A percentile compares a stretch with the other conserved stretches of the same genome.
These are phyloP conservation scores for Gymnothorax javanicus DNA, from an alignment of 2,797 vertebrate genomes.

Conservation along the genomic window DNA sequence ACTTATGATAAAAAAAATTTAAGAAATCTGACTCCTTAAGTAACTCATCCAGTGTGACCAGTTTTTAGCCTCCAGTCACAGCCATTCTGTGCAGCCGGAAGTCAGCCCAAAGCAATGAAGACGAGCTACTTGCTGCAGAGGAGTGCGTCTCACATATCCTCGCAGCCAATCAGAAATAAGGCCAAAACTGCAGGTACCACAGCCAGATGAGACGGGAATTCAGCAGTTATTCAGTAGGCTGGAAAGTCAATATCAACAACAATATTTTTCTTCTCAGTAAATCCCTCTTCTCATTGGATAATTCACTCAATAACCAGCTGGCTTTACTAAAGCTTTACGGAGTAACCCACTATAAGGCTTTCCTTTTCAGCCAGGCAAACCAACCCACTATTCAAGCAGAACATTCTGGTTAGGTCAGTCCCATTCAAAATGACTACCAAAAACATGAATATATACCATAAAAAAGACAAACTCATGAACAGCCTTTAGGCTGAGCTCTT, in stretches of 20 bases:
- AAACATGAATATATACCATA: not conserved
- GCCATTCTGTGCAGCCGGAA: not conserved
- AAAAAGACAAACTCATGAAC: not conserved
- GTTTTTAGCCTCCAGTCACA: conserved; percentile 7
- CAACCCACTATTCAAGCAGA: not conserved
- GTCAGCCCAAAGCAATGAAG: not conserved
- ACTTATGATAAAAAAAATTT: not conserved
- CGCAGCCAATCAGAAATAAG: not conserved
- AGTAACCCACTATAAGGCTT: too few relatives aligned
- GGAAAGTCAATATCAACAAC: not conserved
- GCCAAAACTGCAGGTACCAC: not conserved
- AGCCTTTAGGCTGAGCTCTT: not conserved
- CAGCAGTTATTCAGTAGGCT: not conserved
- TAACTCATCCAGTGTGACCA: conserved; percentile 18
- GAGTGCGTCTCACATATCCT: not conserved
- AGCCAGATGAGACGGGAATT: too few relatives aligned
- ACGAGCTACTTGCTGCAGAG: not conserved
- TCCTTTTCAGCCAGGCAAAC: not conserved
- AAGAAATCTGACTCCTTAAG: conserved; percentile 11
- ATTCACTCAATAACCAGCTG: not conserved
- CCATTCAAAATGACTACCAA: not conserved
- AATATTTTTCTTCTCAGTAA: not conserved
- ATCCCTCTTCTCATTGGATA: not conserved
- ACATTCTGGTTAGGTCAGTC: not conserved
- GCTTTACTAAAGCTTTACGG: not conserved